Percentiles rank a stretch among this genome's conserved stretches.
These are phyloP conservation scores for Tylochromis polylepis DNA, from an alignment of 2,113 vertebrate genomes.

Conservation along the genomic window DNA sequence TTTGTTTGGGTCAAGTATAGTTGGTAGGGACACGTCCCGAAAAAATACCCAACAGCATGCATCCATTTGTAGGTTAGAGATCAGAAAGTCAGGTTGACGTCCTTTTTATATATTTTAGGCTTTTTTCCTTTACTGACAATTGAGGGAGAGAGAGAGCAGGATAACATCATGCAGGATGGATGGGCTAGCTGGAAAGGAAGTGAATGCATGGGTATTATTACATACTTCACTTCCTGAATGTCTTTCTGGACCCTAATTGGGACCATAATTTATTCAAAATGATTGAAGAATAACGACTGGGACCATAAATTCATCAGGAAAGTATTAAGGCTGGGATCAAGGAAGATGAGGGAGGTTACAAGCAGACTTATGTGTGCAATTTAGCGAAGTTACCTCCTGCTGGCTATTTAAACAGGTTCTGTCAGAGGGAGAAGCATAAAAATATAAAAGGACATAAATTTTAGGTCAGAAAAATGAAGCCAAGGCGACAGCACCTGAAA, in stretches of 20 bases:
- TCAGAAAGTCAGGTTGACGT: rapidly evolving
- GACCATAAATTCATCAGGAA: background rate
- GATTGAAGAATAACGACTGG: background rate
- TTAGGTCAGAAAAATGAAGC: rapidly evolving
- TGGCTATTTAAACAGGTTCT: background rate
- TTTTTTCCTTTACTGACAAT: background rate
- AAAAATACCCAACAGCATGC: background rate
- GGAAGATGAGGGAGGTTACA: rapidly evolving
- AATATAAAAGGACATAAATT: background rate
- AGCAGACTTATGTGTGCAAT: background rate
- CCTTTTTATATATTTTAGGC: background rate
- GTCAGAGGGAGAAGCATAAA: rapidly evolving
- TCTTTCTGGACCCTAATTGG: background rate
- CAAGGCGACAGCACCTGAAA: rapidly evolving
- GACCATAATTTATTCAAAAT: background rate
- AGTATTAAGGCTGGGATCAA: rapidly evolving
- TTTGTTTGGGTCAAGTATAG: background rate
- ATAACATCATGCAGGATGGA: background rate
- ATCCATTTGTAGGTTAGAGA: background rate
- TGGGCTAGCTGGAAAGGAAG: background rate
- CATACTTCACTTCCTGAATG: background rate
- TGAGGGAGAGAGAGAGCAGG: background rate
- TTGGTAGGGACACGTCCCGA: background rate
- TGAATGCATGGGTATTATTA: background rate
- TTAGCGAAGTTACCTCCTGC: background rate